Conservation (phyloP, 2,113 vertebrate species). For the Chrysochloris asiatica region DNA sequence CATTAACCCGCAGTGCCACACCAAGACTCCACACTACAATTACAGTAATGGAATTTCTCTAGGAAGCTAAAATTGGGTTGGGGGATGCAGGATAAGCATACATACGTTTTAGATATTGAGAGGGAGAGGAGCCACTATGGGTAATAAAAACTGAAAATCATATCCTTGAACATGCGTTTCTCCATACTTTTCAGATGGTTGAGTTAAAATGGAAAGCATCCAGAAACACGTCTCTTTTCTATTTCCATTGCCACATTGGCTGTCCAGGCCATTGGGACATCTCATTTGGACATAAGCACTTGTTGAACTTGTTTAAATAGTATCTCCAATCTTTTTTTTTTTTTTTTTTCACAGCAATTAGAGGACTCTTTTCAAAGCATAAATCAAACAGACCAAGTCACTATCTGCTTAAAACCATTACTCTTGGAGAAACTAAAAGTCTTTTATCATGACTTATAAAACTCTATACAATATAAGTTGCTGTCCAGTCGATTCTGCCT, state of each 20-base stretch:
- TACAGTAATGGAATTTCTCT: neutral
- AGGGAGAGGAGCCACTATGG: neutral
- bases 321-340: neutral
- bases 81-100: neutral
- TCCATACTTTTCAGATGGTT: neutral
- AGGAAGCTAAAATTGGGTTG: neutral
- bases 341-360: neutral
- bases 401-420: neutral
- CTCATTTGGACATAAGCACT: neutral
- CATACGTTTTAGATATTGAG: neutral
- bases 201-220: neutral
- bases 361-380: neutral
- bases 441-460: neutral
- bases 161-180: neutral
- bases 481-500: neutral
- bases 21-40: no score
- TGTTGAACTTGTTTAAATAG: no score
- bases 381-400: neutral
- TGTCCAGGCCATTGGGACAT: neutral
- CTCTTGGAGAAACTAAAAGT: neutral
- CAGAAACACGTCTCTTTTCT: neutral
- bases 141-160: neutral
- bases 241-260: no score
- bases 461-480: rapidly evolving
- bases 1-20: no score